Conservation (phyloP, 1,140 invertebrate species). For the Oedothorax gibbosus region DNA sequence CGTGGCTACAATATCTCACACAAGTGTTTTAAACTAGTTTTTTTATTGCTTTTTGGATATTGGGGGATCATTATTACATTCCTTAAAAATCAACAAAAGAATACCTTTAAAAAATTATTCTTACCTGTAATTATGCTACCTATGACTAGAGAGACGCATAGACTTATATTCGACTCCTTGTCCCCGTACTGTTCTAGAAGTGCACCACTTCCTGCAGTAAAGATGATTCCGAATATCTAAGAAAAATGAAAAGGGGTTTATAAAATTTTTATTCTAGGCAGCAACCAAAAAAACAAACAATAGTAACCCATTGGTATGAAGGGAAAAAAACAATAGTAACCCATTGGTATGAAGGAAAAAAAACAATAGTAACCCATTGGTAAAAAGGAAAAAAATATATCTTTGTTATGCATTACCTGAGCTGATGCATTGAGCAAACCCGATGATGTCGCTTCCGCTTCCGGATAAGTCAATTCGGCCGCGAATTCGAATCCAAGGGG, state of each 20-base stretch:
- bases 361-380: not conserved
- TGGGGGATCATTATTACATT: too few species aligned
- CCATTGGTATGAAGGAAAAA: too few species aligned
- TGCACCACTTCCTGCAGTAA: constrained; percentile 60
- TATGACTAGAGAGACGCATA: constrained; percentile 50
- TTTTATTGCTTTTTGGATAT: too few species aligned
- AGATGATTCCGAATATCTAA: constrained; percentile 63
- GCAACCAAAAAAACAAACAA: too few species aligned
- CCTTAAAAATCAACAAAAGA: not conserved
- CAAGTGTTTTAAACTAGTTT: too few species aligned
- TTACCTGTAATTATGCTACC: constrained; percentile 61
- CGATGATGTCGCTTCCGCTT: constrained; percentile 92
- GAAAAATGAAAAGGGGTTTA: not conserved
- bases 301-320: too few species aligned
- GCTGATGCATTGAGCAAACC: constrained; percentile 90
- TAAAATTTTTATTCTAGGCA: not conserved
- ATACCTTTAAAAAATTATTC: not conserved
- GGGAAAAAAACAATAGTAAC: too few species aligned
- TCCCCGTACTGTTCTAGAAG: constrained; percentile 56
- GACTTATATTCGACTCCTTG: constrained; percentile 54
- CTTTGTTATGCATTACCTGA: constrained; percentile 66
- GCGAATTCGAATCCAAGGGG: constrained; percentile 75
- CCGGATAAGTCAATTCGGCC: constrained; percentile 75
- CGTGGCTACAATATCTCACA: too few species aligned
- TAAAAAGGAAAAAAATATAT: not conserved